A percentile compares a stretch with the other conserved stretches of the same genome.
Conservation (phyloP, 2,797 vertebrate genomes). For the Sebastes oblongus region DNA sequence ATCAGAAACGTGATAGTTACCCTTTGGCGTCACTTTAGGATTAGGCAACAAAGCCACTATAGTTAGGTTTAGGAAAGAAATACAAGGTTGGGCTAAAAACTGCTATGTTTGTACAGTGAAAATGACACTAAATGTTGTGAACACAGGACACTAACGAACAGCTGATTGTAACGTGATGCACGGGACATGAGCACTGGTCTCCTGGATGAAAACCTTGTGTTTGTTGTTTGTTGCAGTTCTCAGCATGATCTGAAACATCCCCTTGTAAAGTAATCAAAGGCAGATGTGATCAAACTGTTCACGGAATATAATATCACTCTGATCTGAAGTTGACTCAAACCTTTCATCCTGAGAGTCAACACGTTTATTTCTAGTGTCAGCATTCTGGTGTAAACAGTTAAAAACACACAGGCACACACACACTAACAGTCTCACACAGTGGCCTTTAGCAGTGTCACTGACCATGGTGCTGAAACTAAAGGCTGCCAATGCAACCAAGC, state of each 20-base stretch:
- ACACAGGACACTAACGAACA: no score
- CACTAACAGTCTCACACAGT: not conserved
- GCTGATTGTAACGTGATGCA: no score
- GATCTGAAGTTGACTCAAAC: not conserved
- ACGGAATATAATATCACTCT: not conserved
- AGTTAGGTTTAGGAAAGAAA: not conserved
- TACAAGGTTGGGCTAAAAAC: no score
- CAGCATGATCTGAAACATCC: not conserved
- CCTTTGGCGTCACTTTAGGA: not conserved
- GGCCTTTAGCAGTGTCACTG: conserved; percentile 61
- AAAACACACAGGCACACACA: not conserved
- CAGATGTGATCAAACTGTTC: not conserved
- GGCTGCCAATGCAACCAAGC: not conserved
- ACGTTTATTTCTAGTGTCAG: not conserved
- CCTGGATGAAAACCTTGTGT: no score
- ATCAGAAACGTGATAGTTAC: no score
- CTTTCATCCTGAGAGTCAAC: not conserved
- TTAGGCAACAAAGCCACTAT: not conserved
- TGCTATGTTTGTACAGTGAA: no score
- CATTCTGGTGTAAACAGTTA: not conserved
- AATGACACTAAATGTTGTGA: no score
- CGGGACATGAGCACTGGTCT: no score
- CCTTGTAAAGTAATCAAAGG: not conserved
- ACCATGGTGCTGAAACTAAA: conserved; percentile 78
- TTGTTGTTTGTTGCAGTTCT: not conserved